Percentiles rank a stretch among this genome's conserved stretches.
Conservation (phyloP, 2,113 vertebrate species). For the Turnix velox region DNA sequence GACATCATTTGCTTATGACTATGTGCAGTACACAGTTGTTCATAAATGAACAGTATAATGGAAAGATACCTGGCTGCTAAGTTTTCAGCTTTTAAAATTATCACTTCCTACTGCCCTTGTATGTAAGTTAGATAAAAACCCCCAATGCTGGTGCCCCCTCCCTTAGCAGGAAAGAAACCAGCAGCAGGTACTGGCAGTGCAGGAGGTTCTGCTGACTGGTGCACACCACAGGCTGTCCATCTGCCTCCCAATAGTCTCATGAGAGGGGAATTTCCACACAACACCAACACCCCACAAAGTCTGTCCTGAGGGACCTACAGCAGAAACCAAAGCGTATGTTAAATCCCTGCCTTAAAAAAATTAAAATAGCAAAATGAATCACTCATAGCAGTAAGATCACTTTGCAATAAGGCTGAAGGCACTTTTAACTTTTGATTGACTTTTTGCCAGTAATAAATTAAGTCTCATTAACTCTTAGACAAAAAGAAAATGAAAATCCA, state of each 20-base stretch:
- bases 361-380: not conserved
- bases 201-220: fast-evolving
- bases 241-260: not conserved
- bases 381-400: not conserved
- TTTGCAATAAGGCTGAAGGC: not conserved
- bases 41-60: not conserved
- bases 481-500: not conserved
- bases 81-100: not conserved
- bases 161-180: not conserved
- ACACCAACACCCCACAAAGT: not conserved
- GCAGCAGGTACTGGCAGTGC: not conserved
- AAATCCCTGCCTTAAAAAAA: not conserved
- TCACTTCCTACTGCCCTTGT: not conserved
- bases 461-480: not conserved
- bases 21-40: not conserved
- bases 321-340: not conserved
- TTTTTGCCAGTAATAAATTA: not conserved
- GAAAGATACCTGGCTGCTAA: not conserved
- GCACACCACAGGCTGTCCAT: fast-evolving
- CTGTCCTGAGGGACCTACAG: too few relatives aligned
- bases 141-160: fast-evolving
- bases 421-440: not conserved
- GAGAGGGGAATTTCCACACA: not conserved
- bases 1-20: not conserved
- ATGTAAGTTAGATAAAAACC: not conserved